These are phyloP conservation scores for Nanger granti DNA, from an alignment of 2,113 vertebrate genomes.

Conservation along the genomic window DNA sequence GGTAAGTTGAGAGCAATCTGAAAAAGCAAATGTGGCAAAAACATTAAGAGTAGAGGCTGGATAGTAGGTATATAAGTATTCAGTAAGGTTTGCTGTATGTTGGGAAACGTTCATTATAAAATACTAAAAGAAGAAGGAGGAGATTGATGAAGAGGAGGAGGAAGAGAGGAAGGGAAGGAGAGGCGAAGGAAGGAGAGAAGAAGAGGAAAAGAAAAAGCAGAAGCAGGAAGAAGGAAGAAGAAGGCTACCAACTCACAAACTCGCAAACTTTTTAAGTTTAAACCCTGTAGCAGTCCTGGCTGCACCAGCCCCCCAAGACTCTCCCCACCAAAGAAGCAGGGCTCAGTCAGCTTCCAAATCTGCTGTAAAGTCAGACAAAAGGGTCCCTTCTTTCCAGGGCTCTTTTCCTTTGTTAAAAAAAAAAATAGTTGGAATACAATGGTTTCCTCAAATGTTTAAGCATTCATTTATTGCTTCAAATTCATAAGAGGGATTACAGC, in stretches of 20 bases:
- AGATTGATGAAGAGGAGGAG: not conserved
- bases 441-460: not conserved
- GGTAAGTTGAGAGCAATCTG: not conserved
- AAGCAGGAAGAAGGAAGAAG: not conserved
- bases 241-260: constrained; percentile 41
- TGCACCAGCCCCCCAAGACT: constrained; percentile 33
- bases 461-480: constrained; percentile 58
- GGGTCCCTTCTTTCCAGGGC: not conserved
- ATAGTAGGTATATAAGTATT: not conserved
- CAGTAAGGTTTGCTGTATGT: not conserved
- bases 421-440: not conserved
- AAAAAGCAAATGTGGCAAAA: not conserved
- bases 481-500: not conserved
- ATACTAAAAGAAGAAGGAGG: constrained; percentile 8
- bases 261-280: constrained; percentile 63
- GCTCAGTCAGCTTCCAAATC: not conserved
- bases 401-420: not conserved
- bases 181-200: not conserved
- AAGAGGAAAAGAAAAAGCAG: constrained; percentile 35
- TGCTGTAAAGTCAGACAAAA: not conserved
- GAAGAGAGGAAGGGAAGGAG: not conserved
- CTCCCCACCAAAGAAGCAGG: not conserved
- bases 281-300: constrained; percentile 38
- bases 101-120: not conserved
- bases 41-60: not conserved